Base-by-base conservation (phyloP, 1,140 invertebrate genomes). In the Formica selysi region DNA sequence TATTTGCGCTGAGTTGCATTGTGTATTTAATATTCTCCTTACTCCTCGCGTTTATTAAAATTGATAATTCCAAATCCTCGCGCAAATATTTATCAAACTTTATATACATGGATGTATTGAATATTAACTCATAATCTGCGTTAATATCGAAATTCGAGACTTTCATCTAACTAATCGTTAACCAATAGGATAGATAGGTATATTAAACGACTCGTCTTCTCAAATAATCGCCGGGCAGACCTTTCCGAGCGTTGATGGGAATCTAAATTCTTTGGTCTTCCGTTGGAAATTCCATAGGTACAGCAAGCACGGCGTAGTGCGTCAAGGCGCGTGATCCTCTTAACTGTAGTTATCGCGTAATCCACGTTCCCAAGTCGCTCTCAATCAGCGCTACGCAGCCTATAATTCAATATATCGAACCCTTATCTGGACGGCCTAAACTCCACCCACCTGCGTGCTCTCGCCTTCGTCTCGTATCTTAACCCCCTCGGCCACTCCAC, bases 351-450 rank as follows among this genome's bases (percentile, higher is more conserved):
- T 93, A 88, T 87, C 65, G 81, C 88, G 86, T 91, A 93, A 93
- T 94, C 87, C 86, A 79, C 89, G 91, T 74, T 80, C 89, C 59
- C 74, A 88, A 93, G 90, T 92, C 90, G 87, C 87, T 89, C 86
- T 89, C 89, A 93, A 93, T 93, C 92, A 91, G 89, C 90, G 84
- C 76, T 81, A 86, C 86, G 89, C 79, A 84, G 90, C 88, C 90
- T 90, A 93, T 94, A 93, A 94, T 93, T 93, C 90, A 90, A 94
- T 94, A 92, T 92, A 93, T 91, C 90, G 90, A 92, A 93, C 91
- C 91, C 87, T 91, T 87, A 89, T 89, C 85, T 87, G 59, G 71
- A 61, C 64, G 41, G 59, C 73, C 57, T 85, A 85, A 87, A 73
- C 59, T 67, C 65, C 36, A 79, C 73, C 85, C 61, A 85, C 85